A percentile compares a stretch with the other conserved stretches of the same genome.
phyloP scores from a whole-genome alignment of 2,797 vertebrate species.

The Malacoraja senta region DNA sequence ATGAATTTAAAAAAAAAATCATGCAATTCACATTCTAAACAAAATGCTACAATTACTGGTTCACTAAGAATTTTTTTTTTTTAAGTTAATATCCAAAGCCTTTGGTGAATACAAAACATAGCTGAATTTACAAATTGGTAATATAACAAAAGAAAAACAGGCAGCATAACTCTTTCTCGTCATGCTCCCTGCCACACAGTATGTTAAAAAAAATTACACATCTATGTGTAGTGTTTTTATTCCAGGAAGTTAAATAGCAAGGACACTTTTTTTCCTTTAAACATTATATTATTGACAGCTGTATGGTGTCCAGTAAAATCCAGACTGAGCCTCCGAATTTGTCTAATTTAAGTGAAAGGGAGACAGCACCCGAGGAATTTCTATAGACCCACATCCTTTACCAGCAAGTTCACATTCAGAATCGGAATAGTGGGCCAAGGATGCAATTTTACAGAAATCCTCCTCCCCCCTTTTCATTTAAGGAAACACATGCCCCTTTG shows the following conservation, averaged over 20 bases:
- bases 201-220: constrained; percentile 46
- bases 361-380: constrained; percentile 57
- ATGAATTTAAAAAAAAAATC: background rate
- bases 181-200: background rate
- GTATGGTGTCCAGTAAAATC: constrained; percentile 48
- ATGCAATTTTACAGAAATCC: constrained; percentile 47
- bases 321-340: constrained; percentile 41
- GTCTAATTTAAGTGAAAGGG: constrained; percentile 46
- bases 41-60: constrained; percentile 15
- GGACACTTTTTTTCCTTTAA: constrained; percentile 52
- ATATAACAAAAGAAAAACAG: constrained; percentile 11
- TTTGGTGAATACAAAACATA: constrained; percentile 35
- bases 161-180: background rate
- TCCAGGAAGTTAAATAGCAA: constrained; percentile 44
- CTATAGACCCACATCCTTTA: constrained; percentile 53
- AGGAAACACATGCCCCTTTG: constrained; percentile 46
- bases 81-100: constrained; percentile 14
- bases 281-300: constrained; percentile 45
- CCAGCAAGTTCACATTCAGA: constrained; percentile 46
- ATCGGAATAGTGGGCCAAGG: constrained; percentile 48
- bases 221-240: constrained; percentile 44
- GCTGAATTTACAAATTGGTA: constrained; percentile 24
- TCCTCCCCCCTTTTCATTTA: constrained; percentile 48
- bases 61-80: background rate
- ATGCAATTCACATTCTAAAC: constrained; percentile 30